Evolutionary conservation across 1,140 invertebrate genomes (phyloP).

Genomic region (Gyrodactylus salaris): DNA sequence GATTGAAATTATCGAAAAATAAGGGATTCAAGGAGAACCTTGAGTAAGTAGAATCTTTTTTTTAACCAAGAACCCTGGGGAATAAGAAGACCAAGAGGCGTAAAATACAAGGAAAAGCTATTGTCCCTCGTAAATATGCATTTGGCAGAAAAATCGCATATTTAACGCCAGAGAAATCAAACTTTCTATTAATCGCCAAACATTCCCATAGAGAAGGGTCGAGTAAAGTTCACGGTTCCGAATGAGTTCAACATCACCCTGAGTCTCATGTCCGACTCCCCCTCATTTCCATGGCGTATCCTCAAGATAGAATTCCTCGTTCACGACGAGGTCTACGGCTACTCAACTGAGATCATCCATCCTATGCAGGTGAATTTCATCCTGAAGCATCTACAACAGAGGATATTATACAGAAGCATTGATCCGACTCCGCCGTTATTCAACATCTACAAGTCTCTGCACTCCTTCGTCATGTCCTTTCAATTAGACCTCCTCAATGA

Average conservation of each 20-base stretch:
- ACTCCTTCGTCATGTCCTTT: neutral
- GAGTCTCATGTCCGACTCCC: conserved; percentile 77
- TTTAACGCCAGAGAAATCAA: neutral
- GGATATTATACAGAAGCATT: neutral
- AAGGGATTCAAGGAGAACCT: too few relatives aligned
- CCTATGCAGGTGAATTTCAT: neutral
- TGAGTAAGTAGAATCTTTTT: too few relatives aligned
- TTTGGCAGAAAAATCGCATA: too few relatives aligned
- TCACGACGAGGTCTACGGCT: conserved; percentile 68
- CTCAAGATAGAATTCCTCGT: conserved; percentile 73
- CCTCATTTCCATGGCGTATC: conserved; percentile 59
- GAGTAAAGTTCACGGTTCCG: conserved; percentile 66
- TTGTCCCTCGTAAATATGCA: too few relatives aligned
- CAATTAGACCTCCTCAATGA: conserved; percentile 6
- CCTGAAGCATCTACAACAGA: neutral
- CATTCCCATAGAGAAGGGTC: conserved; percentile 41
- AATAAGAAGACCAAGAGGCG: too few relatives aligned
- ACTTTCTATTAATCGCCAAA: neutral
- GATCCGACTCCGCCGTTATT: neutral
- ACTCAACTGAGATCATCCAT: neutral
- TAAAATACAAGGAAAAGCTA: too few relatives aligned
- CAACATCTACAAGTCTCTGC: neutral
- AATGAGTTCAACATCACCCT: conserved; percentile 50
- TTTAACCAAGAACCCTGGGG: too few relatives aligned
- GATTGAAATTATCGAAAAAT: too few relatives aligned